phyloP scores from a whole-genome alignment of 2,797 vertebrate species.

The Tenualosa ilisha region DNA sequence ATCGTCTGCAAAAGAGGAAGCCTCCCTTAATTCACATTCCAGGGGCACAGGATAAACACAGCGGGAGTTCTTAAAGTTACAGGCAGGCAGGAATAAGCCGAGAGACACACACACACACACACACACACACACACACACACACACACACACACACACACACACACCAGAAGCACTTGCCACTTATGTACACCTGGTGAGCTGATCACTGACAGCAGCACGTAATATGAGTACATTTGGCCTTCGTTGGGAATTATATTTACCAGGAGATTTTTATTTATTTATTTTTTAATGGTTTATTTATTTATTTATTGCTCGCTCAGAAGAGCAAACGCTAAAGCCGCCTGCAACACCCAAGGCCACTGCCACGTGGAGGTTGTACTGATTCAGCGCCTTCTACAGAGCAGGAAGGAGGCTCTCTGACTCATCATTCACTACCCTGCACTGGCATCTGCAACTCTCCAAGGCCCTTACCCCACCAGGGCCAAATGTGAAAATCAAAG shows the following conservation, averaged over 20 bases:
- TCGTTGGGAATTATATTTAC: not conserved
- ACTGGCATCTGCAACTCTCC: constrained; percentile 43
- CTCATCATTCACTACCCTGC: constrained; percentile 11
- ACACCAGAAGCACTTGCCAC: not conserved
- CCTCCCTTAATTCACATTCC: constrained; percentile 74
- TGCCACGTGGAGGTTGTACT: not conserved
- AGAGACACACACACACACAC: not conserved
- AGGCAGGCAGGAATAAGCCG: constrained; percentile 55
- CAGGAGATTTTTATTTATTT: not conserved
- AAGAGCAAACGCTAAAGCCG: not conserved
- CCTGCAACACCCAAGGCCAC: constrained; percentile 15
- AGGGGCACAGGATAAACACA: constrained; percentile 70
- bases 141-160: too few relatives aligned
- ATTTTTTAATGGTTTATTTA: too few relatives aligned
- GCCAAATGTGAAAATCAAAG: constrained; percentile 83
- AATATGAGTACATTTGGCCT: not conserved
- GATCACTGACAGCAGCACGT: not conserved
- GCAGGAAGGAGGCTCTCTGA: not conserved
- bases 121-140: not conserved
- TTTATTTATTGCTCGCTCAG: not conserved
- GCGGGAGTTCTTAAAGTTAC: constrained; percentile 64
- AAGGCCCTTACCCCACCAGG: constrained; percentile 60
- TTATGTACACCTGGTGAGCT: not conserved
- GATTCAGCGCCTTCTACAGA: not conserved
- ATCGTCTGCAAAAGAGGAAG: constrained; percentile 58